These are phyloP conservation scores for Sarcophilus harrisii DNA, from an alignment of 2,797 vertebrate genomes.

Conservation along the genomic window DNA sequence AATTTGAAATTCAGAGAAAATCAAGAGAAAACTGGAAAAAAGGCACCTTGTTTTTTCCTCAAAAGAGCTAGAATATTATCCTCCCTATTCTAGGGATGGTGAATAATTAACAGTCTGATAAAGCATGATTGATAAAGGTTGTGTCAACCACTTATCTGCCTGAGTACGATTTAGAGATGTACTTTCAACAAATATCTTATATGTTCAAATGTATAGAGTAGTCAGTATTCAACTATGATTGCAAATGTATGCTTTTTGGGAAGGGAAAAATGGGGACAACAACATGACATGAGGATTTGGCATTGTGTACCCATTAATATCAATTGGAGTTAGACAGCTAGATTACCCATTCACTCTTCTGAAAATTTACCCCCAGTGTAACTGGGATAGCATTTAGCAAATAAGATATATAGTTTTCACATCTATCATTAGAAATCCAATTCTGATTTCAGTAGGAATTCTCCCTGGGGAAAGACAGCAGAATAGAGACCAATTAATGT, in stretches of 20 bases:
- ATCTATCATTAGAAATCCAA: not conserved
- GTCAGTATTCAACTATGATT: not conserved
- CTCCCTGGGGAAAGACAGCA: not conserved
- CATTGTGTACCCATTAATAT: not conserved
- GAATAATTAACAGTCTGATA: not conserved
- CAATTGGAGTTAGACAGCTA: not conserved
- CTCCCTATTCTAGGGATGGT: not conserved
- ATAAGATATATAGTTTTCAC: not conserved
- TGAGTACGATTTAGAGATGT: not conserved
- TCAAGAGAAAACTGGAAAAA: not conserved
- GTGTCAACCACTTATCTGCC: not conserved
- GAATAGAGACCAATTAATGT: not conserved
- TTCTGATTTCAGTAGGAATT: constrained; percentile 20
- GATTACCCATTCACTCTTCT: not conserved
- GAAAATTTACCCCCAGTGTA: not conserved
- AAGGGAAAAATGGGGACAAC: too few species aligned
- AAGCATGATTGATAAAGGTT: not conserved
- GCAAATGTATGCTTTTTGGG: not conserved
- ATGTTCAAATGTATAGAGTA: not conserved
- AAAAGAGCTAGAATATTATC: not conserved
- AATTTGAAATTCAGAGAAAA: not conserved
- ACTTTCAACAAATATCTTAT: not conserved
- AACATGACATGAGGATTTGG: not conserved
- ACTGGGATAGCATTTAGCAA: not conserved
- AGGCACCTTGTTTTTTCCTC: not conserved